These are phyloP conservation scores for Picus viridis DNA, from an alignment of 2,797 vertebrate genomes.

Conservation along the genomic window DNA sequence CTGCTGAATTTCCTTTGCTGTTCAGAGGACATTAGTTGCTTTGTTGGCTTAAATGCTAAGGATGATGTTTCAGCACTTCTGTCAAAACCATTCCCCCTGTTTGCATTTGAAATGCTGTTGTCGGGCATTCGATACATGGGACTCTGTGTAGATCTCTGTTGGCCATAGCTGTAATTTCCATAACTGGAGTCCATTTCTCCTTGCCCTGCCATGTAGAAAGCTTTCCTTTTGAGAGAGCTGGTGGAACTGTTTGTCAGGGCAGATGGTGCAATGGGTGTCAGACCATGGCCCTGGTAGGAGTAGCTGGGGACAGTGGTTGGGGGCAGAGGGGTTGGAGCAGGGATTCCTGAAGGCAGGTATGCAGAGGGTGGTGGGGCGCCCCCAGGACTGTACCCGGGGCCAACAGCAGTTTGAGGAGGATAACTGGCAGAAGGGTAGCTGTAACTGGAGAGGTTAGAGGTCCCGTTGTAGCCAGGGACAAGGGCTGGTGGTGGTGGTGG, in stretches of 20 bases:
- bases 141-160: slow-evolving; percentile 97
- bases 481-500: slow-evolving; percentile 89
- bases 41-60: slow-evolving; percentile 95
- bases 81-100: slow-evolving; percentile 94
- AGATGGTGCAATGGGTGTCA: slow-evolving; percentile 92
- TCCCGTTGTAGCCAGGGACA: slow-evolving; percentile 94
- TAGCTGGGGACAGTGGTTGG: slow-evolving; percentile 94
- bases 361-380: slow-evolving; percentile 93
- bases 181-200: slow-evolving; percentile 97
- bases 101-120: slow-evolving; percentile 92
- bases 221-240: slow-evolving; percentile 98
- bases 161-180: slow-evolving; percentile 96
- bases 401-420: slow-evolving; percentile 92
- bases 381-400: slow-evolving; percentile 94
- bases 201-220: slow-evolving; percentile 99
- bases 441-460: slow-evolving; percentile 94
- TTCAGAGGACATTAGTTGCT: slow-evolving; percentile 93
- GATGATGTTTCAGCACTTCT: slow-evolving; percentile 92
- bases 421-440: slow-evolving; percentile 94
- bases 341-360: slow-evolving; percentile 97
- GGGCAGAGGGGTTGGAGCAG: slow-evolving; percentile 94
- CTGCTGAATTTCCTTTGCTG: slow-evolving; percentile 95
- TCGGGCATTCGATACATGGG: slow-evolving; percentile 98
- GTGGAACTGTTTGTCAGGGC: slow-evolving; percentile 94
- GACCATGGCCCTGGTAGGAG: slow-evolving; percentile 93